Evolutionary conservation across 64 coral and sea anemone genomes (phyloP).

Genomic region (Orbicella faveolata): DNA sequence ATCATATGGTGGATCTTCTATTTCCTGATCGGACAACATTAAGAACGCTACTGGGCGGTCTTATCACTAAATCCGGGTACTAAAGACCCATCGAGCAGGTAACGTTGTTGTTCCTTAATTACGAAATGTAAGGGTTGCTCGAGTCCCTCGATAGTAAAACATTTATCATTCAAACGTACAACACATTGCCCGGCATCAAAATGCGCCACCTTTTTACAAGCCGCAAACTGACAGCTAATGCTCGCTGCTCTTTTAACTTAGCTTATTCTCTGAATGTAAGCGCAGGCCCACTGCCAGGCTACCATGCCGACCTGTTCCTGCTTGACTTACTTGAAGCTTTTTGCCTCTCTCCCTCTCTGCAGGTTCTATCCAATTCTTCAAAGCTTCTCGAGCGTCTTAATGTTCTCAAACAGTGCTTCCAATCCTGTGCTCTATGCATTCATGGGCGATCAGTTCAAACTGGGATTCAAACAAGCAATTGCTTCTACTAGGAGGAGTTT

Average conservation of each 20-base stretch:
- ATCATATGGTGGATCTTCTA: too few species aligned
- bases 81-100: too few species aligned
- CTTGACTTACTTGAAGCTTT: not conserved
- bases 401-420: conserved; percentile 84
- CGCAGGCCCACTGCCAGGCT: not conserved
- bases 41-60: too few species aligned
- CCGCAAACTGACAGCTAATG: not conserved
- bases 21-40: too few species aligned
- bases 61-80: too few species aligned
- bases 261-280: not conserved
- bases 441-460: conserved; percentile 75
- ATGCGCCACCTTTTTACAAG: not conserved
- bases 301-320: not conserved
- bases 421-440: conserved; percentile 87
- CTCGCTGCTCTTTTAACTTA: not conserved
- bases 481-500: conserved; percentile 24
- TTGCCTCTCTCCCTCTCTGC: not conserved
- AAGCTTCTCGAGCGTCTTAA: conserved; percentile 21
- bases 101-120: too few species aligned
- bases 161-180: too few species aligned
- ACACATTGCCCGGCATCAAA: not conserved
- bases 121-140: too few species aligned
- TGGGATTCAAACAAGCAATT: conserved; percentile 69
- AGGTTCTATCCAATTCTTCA: conserved; percentile 28
- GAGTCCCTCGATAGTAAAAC: too few species aligned